A percentile compares a stretch with the other conserved stretches of the same genome.
These are phyloP conservation scores for Premnoplex brunnescens DNA, from an alignment of 2,797 vertebrate species.

Conservation along the genomic window DNA sequence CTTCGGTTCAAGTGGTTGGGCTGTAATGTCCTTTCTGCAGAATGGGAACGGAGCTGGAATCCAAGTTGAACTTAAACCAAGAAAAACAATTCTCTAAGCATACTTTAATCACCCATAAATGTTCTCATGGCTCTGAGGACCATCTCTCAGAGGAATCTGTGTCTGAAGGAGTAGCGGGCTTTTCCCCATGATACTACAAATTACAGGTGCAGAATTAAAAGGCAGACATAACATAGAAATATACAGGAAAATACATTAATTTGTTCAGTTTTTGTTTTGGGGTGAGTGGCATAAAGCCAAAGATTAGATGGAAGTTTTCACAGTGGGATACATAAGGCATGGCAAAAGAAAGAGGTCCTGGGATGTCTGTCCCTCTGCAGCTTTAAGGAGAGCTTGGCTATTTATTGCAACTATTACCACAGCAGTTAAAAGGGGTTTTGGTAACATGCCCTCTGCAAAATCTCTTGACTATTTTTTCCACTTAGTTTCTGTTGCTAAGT, in stretches of 20 bases:
- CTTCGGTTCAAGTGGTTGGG: background rate
- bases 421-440: background rate
- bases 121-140: constrained; percentile 40
- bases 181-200: background rate
- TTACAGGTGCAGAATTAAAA: background rate
- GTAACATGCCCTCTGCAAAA: background rate
- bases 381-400: background rate
- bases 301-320: background rate
- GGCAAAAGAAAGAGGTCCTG: background rate
- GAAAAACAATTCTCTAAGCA: constrained; percentile 54
- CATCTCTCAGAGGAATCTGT: constrained; percentile 16
- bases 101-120: constrained; percentile 44
- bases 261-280: background rate
- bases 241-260: background rate
- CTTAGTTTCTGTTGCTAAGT: constrained; percentile 21
- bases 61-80: constrained; percentile 52
- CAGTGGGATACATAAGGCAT: background rate
- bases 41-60: constrained; percentile 55
- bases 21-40: constrained; percentile 27
- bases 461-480: background rate
- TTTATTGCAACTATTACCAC: constrained; percentile 20
- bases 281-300: background rate
- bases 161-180: background rate
- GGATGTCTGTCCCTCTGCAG: background rate
- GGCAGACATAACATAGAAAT: background rate